A percentile compares a stretch with the other conserved stretches of the same genome.
Evolutionary conservation across 2,113 vertebrate genomes (phyloP).

Genomic region (Psephotus haematonotus): DNA sequence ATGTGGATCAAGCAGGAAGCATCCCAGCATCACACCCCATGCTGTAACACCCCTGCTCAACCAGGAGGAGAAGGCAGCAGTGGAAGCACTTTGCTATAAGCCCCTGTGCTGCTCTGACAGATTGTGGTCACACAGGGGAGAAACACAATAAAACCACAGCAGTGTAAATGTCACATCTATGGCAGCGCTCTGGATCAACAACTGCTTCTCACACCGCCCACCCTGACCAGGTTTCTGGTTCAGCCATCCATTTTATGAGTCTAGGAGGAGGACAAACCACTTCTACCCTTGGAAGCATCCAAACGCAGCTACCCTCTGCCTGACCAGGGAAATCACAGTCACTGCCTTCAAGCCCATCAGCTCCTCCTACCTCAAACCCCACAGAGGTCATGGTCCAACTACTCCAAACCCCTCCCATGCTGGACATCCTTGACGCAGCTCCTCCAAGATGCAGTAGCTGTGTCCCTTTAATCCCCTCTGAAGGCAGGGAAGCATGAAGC

Average conservation of each 20-base stretch:
- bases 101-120: not conserved
- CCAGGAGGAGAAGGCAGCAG: not conserved
- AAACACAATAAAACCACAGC: not conserved
- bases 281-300: not conserved
- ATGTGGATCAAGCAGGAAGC: not conserved
- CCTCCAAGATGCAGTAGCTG: not conserved
- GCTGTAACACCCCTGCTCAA: not conserved
- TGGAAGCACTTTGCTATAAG: not conserved
- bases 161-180: not conserved
- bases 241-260: not conserved
- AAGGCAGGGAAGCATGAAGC: not conserved
- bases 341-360: not conserved
- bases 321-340: not conserved
- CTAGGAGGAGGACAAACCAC: not conserved
- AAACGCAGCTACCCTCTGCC: not conserved
- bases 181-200: not conserved
- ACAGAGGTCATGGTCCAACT: not conserved
- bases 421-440: fast-evolving
- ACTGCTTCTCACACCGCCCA: not conserved
- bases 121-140: not conserved
- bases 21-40: not conserved
- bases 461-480: not conserved
- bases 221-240: not conserved
- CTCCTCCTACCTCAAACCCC: not conserved
- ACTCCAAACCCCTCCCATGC: fast-evolving